phyloP scores from a whole-genome alignment of 2,797 vertebrate species.

The Sebastes taczanowskii region DNA sequence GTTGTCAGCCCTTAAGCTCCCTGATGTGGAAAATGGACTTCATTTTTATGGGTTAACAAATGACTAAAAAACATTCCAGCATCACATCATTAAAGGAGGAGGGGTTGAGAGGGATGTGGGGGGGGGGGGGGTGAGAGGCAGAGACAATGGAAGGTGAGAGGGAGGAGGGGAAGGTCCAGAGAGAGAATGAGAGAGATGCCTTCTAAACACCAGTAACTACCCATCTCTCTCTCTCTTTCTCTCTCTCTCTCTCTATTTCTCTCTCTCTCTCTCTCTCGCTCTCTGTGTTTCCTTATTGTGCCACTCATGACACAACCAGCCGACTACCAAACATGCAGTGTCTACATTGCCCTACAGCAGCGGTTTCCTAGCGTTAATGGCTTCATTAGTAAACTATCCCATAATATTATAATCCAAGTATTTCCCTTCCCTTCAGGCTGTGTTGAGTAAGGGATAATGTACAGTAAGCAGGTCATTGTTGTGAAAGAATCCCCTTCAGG shows the following conservation, averaged over 20 bases:
- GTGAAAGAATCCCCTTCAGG: too few relatives aligned
- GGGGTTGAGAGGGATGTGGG: constrained; percentile 41
- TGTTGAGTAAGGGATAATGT: too few relatives aligned
- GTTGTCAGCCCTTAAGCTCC: not conserved
- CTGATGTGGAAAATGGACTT: not conserved
- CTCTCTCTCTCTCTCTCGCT: too few relatives aligned
- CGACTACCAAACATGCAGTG: too few relatives aligned
- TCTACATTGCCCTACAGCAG: too few relatives aligned
- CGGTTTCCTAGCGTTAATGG: too few relatives aligned
- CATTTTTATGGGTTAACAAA: not conserved
- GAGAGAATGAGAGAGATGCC: constrained; percentile 10
- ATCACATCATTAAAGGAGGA: constrained; percentile 69
- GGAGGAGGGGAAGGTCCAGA: not conserved
- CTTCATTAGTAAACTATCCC: not conserved
- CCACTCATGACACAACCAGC: too few relatives aligned
- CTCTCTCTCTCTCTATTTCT: too few relatives aligned
- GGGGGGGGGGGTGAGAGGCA: not conserved
- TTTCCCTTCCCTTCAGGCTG: not conserved
- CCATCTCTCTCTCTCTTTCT: not conserved
- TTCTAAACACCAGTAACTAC: constrained; percentile 37
- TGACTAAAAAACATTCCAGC: constrained; percentile 37
- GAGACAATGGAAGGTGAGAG: constrained; percentile 11
- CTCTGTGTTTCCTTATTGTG: too few relatives aligned
- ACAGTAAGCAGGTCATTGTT: too few relatives aligned
- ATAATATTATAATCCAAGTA: too few relatives aligned